These are phyloP conservation scores for Zalophus californianus DNA, from an alignment of 2,797 vertebrate species.

Conservation along the genomic window DNA sequence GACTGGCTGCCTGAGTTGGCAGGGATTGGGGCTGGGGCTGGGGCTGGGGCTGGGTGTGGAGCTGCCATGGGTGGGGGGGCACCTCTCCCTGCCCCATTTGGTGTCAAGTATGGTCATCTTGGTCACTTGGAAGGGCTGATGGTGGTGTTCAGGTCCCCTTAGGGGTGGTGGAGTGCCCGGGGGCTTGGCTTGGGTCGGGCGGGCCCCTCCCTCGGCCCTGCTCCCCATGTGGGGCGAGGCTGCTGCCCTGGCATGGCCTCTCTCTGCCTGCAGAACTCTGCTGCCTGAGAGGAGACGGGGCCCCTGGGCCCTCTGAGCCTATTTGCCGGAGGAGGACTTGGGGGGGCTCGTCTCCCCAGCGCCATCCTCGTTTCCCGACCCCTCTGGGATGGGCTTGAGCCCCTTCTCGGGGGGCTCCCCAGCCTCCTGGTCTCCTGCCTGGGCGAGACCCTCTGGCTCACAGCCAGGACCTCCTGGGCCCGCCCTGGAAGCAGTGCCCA, in stretches of 20 bases:
- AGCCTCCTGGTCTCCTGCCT: not conserved
- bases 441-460: not conserved
- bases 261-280: not conserved
- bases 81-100: not conserved
- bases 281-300: not conserved
- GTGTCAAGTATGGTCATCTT: no score
- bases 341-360: not conserved
- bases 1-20: not conserved
- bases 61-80: no score
- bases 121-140: no score
- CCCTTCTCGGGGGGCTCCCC: not conserved
- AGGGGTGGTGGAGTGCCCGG: not conserved
- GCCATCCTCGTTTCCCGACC: fast-evolving
- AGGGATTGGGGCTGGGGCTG: not conserved
- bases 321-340: not conserved
- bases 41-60: no score
- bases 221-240: not conserved
- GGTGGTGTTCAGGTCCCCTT: not conserved
- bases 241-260: not conserved
- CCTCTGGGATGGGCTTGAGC: not conserved
- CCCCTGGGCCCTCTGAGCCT: not conserved
- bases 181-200: not conserved
- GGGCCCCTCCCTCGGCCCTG: not conserved
- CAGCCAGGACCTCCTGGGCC: not conserved
- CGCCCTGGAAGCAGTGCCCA: not conserved